A percentile compares a stretch with the other conserved stretches of the same genome.
Evolutionary conservation across 2,113 vertebrate genomes (phyloP).

Genomic region (Syngnathus typhle): DNA sequence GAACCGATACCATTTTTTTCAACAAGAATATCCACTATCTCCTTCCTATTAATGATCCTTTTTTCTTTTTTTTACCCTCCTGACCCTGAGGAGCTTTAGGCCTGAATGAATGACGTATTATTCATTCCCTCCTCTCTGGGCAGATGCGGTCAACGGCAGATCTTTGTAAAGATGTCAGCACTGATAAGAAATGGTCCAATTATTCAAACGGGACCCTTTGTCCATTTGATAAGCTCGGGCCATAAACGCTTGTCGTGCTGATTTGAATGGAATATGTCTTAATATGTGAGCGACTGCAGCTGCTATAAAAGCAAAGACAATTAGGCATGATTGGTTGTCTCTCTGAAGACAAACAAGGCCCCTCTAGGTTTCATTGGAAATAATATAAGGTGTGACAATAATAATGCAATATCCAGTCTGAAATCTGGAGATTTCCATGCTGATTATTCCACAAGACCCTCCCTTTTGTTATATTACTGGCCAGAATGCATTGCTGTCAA

Average conservation of each 20-base stretch:
- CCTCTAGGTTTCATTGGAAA: slow-evolving; percentile 47
- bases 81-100: slow-evolving; percentile 57
- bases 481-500: slow-evolving; percentile 13
- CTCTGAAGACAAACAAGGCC: slow-evolving; percentile 50
- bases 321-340: slow-evolving; percentile 68
- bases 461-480: slow-evolving; percentile 29
- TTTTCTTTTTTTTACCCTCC: slow-evolving; percentile 44
- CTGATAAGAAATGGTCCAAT: slow-evolving; percentile 76
- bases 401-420: slow-evolving; percentile 40
- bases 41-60: slow-evolving; percentile 9
- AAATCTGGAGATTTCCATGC: slow-evolving; percentile 42
- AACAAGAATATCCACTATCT: slow-evolving; percentile 18
- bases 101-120: slow-evolving; percentile 69
- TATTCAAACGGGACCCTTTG: slow-evolving; percentile 72
- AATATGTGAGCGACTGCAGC: slow-evolving; percentile 74
- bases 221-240: slow-evolving; percentile 69
- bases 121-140: slow-evolving; percentile 69
- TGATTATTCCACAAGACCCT: slow-evolving; percentile 40
- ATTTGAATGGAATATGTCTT: slow-evolving; percentile 74
- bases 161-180: slow-evolving; percentile 75
- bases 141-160: slow-evolving; percentile 72
- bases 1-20: too few relatives aligned
- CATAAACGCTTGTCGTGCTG: slow-evolving; percentile 68
- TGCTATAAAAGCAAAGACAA: slow-evolving; percentile 69
- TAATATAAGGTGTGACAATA: slow-evolving; percentile 31